phyloP scores from a whole-genome alignment of 2,888 invertebrate species.

The Trachelus tabidus region DNA sequence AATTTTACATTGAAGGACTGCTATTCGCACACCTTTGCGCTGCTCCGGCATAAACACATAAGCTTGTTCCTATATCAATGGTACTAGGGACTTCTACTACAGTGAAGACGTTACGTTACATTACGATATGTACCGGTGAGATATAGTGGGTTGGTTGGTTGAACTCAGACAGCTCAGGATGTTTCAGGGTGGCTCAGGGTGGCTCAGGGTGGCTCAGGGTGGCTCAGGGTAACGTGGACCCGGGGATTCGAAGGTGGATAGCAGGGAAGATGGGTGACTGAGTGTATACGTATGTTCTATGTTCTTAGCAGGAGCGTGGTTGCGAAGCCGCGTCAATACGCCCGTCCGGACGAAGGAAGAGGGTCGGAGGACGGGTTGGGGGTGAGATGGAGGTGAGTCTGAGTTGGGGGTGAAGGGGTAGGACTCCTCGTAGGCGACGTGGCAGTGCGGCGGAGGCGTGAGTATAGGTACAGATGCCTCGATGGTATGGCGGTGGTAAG shows the following conservation, averaged over 20 bases:
- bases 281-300: conserved; percentile 35
- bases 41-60: not conserved
- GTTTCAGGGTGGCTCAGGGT: not conserved
- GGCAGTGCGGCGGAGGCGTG: conserved; percentile 18
- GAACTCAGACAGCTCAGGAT: not conserved
- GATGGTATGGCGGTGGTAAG: conserved; percentile 21
- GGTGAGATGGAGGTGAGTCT: conserved; percentile 28
- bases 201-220: no score
- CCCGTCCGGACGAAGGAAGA: conserved; percentile 43
- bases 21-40: not conserved
- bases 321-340: conserved; percentile 60
- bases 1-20: not conserved
- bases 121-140: not conserved
- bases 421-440: conserved; percentile 20
- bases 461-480: conserved; percentile 17
- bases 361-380: conserved; percentile 21
- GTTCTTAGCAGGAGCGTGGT: conserved; percentile 53
- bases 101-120: conserved; percentile 1
- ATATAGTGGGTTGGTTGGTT: not conserved
- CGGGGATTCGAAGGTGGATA: conserved; percentile 27
- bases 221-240: not conserved
- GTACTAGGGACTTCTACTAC: not conserved
- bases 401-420: conserved; percentile 26
- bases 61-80: not conserved
- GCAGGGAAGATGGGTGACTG: conserved; percentile 12